Conservation (phyloP, 2,113 vertebrate species). For the Megaleporinus macrocephalus region DNA sequence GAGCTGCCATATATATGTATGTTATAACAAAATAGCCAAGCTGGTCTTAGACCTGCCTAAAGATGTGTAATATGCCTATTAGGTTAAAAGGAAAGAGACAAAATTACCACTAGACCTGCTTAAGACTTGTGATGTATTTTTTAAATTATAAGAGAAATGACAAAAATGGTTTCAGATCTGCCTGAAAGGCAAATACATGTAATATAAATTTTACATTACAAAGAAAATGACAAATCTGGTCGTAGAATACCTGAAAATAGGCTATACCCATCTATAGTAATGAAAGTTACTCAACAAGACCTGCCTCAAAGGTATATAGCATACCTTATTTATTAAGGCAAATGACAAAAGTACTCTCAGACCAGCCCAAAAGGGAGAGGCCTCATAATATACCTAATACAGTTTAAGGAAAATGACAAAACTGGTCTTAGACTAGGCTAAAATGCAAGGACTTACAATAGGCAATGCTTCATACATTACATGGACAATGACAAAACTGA, state of each 20-base stretch:
- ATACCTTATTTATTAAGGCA: neutral
- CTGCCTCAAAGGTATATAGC: too few species aligned
- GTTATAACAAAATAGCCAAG: neutral
- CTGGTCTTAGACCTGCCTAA: neutral
- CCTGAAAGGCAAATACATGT: neutral
- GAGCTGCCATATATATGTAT: neutral
- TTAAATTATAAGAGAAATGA: neutral
- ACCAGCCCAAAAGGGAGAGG: too few species aligned
- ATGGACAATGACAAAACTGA: neutral
- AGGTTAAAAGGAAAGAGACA: too few species aligned
- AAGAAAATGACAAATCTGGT: too few species aligned
- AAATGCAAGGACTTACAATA: neutral
- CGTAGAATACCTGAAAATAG: too few species aligned
- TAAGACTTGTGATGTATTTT: too few species aligned
- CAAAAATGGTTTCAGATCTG: neutral
- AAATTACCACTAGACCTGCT: too few species aligned
- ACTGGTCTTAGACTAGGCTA: neutral
- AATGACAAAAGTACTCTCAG: too few species aligned
- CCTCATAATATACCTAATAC: neutral
- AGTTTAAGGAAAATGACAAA: neutral
- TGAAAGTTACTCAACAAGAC: too few species aligned
- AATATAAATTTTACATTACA: too few species aligned
- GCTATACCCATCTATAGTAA: too few species aligned
- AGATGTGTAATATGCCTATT: neutral
- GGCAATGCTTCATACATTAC: neutral